A percentile compares a stretch with the other conserved stretches of the same genome.
Evolutionary conservation across 2,797 vertebrate species (phyloP).

Genomic region (Nasua narica): DNA sequence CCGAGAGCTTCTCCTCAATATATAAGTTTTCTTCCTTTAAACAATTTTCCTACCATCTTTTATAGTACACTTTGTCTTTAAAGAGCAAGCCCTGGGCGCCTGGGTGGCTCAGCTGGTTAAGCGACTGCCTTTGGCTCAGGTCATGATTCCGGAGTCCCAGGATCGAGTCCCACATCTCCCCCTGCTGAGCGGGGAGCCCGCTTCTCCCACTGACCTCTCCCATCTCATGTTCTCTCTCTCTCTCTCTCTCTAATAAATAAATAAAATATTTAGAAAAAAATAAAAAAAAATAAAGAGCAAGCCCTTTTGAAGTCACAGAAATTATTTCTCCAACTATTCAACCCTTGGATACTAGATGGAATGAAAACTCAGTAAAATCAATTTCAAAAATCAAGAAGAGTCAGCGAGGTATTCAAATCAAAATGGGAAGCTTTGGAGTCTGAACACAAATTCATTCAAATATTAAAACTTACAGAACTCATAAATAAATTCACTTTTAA

Average conservation of each 20-base stretch:
- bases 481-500: constrained; percentile 28
- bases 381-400: constrained; percentile 27
- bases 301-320: constrained; percentile 36
- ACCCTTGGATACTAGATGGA: background rate
- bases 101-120: no score
- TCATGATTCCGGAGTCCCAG: no score
- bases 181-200: no score
- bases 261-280: no score
- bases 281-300: constrained; percentile 44
- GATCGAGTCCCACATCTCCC: no score
- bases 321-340: background rate
- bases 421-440: constrained; percentile 18
- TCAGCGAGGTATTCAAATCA: constrained; percentile 6
- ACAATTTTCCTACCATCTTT: constrained; percentile 8
- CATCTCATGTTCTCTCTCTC: no score
- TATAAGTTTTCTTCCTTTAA: background rate
- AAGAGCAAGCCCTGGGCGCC: constrained; percentile 27
- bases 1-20: background rate
- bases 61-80: constrained; percentile 34
- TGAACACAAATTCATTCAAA: constrained; percentile 31
- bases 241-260: no score
- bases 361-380: constrained; percentile 36
- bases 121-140: no score
- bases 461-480: constrained; percentile 15
- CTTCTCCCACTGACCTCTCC: no score